Evolutionary conservation across 2,113 vertebrate genomes (phyloP), one percentile per base, ranked within the genome.

Genomic region (Leptodactylus fuscus): DNA sequence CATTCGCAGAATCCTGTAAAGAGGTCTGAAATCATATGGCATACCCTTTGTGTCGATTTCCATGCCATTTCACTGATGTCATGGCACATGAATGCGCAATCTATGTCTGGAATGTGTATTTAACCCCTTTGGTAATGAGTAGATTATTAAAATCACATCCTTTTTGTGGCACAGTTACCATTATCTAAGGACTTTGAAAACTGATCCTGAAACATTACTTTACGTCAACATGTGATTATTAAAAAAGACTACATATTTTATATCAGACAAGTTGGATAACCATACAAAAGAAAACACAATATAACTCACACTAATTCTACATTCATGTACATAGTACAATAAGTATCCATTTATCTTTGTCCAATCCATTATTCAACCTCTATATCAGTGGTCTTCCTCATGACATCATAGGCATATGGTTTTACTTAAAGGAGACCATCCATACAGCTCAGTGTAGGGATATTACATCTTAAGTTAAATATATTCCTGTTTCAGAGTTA

Each of bases 391-490:
- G 12, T 15, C 29, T 38, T 36, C 48, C 60, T 27, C 10, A 44
- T 70, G 46, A 85, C 46, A n/a, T 77, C 53, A 85, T 60, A 36
- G 27, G 32, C 83, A 79, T 85, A 70, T 69, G 83, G 46, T 44
- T 79, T 55, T 36, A 51, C 65, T 85, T 85, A 85, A 41, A 4
- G 13, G 46, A 67, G 48, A 69, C 46, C 55, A 67, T 70, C 74
- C 58, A 67, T 49, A 12, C n/a, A 41, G 29, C 58, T 24, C 62
- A 53, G 32, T 3, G 20, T 8, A 46, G 51, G 22, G 38, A 82
- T 82, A 34, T 18, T 36, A 46, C 9, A 46, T n/a, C 38, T 44
- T 20, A 2, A 48, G 8, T 10, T 67, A 11, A 15, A 67, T 18
- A 67, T 15, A 20, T 32, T 34, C 15, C 29, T 67, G 62, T 29